Conservation (phyloP, 2,888 invertebrate genomes). For the Orchesellides sinensis region DNA sequence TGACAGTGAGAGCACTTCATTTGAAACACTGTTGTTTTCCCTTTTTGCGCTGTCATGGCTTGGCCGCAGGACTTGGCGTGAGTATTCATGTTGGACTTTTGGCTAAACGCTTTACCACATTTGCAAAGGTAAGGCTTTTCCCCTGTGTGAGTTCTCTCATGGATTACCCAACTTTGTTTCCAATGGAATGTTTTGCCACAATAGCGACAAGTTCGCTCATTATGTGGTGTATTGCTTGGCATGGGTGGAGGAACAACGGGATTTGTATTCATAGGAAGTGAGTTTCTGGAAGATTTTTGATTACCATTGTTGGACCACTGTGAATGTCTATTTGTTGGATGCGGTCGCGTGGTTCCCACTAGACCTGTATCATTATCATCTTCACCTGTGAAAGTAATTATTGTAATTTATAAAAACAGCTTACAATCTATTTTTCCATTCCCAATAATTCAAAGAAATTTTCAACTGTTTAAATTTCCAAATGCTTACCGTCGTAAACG, state of each 20-base stretch:
- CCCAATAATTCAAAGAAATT: no score
- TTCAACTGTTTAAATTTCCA: background rate
- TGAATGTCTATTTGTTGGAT: background rate
- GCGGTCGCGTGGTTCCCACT: conserved; percentile 1
- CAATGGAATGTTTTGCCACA: conserved; percentile 67
- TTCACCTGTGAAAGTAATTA: background rate
- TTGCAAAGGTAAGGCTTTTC: conserved; percentile 64
- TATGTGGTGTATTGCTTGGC: conserved; percentile 25
- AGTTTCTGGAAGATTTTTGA: background rate
- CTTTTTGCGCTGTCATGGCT: conserved; percentile 64
- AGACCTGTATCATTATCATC: conserved; percentile 35
- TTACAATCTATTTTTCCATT: no score
- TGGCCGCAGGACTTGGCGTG: conserved; percentile 63
- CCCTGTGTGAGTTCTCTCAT: conserved; percentile 65
- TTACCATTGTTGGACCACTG: background rate
- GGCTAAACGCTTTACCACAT: conserved; percentile 61
- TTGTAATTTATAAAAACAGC: background rate
- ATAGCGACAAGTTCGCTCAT: conserved; percentile 54
- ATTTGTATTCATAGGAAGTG: conserved; percentile 13
- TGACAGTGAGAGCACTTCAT: conserved; percentile 68
- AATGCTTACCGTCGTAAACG: conserved; percentile 41
- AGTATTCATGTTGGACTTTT: conserved; percentile 65
- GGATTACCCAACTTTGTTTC: conserved; percentile 66
- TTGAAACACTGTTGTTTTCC: conserved; percentile 66
- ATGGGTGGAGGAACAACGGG: conserved; percentile 11